These are phyloP conservation scores for Lycocerus yunnanus DNA, from an alignment of 2,888 invertebrate genomes.

Conservation along the genomic window DNA sequence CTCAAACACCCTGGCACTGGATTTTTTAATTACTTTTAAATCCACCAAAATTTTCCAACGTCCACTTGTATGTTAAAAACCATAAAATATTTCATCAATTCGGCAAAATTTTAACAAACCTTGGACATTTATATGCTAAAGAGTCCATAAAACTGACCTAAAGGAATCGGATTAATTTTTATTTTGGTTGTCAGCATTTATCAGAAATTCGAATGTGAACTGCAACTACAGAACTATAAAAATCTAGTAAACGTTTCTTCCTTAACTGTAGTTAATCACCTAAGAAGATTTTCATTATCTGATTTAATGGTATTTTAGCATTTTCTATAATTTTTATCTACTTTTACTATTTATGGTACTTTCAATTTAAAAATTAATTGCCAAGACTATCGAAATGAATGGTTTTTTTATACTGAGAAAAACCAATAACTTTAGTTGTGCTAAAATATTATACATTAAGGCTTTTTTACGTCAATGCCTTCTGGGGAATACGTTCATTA, in stretches of 20 bases:
- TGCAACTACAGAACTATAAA: neutral
- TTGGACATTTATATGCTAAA: neutral
- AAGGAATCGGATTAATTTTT: neutral
- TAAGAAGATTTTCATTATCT: neutral
- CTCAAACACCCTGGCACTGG: conserved; percentile 14
- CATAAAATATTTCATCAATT: neutral
- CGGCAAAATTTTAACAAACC: neutral
- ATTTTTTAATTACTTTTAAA: conserved; percentile 1
- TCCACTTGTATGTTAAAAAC: neutral
- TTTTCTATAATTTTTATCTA: neutral
- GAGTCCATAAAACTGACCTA: neutral
- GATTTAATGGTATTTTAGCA: neutral
- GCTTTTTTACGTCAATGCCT: neutral
- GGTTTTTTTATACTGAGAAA: neutral
- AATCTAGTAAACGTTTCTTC: neutral
- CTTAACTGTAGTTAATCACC: neutral
- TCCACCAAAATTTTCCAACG: neutral
- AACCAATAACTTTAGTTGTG: neutral
- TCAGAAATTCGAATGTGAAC: neutral
- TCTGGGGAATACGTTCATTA: neutral
- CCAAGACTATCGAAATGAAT: neutral
- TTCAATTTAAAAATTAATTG: neutral
- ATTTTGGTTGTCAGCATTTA: neutral
- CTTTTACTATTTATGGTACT: neutral
- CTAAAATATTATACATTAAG: neutral